These are phyloP conservation scores for Coenonympha arcania DNA, from an alignment of 2,888 invertebrate species.

Conservation along the genomic window DNA sequence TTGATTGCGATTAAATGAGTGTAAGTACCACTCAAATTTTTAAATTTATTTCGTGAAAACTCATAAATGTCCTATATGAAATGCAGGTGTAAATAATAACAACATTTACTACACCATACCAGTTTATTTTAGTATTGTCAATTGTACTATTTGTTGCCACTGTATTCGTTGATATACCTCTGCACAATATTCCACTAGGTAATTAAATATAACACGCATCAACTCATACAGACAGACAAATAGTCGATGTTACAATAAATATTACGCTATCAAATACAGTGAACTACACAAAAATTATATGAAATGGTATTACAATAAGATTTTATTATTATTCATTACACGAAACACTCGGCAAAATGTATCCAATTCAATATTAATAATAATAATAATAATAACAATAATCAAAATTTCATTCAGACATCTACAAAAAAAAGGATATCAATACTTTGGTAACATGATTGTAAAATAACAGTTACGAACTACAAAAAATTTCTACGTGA, in stretches of 20 bases:
- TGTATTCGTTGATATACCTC: conserved; percentile 11
- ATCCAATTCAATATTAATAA: background rate
- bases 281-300: conserved; percentile 3
- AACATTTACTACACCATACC: conserved; percentile 55
- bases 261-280: background rate
- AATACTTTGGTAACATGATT: conserved; percentile 68
- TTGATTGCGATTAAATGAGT: no score
- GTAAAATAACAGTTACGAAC: conserved; percentile 51
- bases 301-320: background rate
- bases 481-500: conserved; percentile 36
- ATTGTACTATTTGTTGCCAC: conserved; percentile 44
- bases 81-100: conserved; percentile 9
- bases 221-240: conserved; percentile 16
- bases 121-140: conserved; percentile 68
- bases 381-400: conserved; percentile 5
- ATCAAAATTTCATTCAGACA: conserved; percentile 9
- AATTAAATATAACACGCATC: conserved; percentile 14
- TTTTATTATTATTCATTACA: background rate
- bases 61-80: background rate
- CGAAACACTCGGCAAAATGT: background rate
- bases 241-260: background rate
- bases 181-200: conserved; percentile 1
- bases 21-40: no score
- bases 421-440: conserved; percentile 30
- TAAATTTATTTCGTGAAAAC: no score